These are phyloP conservation scores for Psettodes erumei DNA, from an alignment of 2,113 vertebrate genomes.

Conservation along the genomic window DNA sequence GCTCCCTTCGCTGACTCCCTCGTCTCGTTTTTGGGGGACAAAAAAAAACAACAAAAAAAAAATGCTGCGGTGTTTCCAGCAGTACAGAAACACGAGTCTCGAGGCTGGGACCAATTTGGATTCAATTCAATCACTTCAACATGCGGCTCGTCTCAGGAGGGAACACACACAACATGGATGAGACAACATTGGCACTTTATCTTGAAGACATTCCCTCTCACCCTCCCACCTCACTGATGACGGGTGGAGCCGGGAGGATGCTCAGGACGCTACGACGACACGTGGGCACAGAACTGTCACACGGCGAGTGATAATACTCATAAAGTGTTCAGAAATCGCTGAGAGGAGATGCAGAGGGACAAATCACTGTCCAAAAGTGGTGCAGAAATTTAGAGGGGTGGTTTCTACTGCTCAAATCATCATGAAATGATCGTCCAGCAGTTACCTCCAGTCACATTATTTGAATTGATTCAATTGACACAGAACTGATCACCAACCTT, in stretches of 20 bases:
- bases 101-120: constrained; percentile 20
- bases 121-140: constrained; percentile 8
- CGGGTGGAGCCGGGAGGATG: neutral
- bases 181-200: constrained; percentile 5
- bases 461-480: constrained; percentile 30
- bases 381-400: neutral
- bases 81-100: constrained; percentile 1
- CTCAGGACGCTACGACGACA: neutral
- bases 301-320: too few relatives aligned
- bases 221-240: too few relatives aligned
- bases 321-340: neutral
- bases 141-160: neutral
- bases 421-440: neutral
- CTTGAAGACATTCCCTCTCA: neutral
- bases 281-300: neutral
- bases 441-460: neutral
- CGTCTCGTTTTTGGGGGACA: neutral
- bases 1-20: neutral
- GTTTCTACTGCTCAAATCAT: neutral
- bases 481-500: constrained; percentile 18
- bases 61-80: neutral
- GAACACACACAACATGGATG: neutral
- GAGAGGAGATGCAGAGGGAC: neutral
- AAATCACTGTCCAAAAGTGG: too few relatives aligned
- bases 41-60: neutral